Base-by-base conservation (phyloP, 2,888 invertebrate species). In the Drosophila heteroneura region DNA sequence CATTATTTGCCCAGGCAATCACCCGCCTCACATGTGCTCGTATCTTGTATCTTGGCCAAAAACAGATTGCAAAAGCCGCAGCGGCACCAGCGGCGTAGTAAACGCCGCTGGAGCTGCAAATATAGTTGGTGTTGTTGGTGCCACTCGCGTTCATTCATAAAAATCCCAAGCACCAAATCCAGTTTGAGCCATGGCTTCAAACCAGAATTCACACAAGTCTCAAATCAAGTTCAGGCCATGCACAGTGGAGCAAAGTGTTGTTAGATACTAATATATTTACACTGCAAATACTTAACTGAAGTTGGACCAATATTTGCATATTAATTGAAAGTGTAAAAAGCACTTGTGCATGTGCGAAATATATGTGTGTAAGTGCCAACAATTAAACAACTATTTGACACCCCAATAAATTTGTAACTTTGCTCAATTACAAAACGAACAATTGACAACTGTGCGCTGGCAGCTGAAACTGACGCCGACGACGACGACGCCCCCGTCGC, bases 141-240 rank as follows among this genome's bases (percentile, higher is more conserved):
- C 71, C 79, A 78, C 71, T 88, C 81, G 75, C 74, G 77, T 90
- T 91, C 89, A 90, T 90, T 90, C 89, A 90, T 91, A 90, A 90
- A 89, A 90, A 88, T 91, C 91, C 76, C 86, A 83, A 86, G 89
- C 83, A 77, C 85, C 74, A 89, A 90, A 90, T 90, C 90, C 91
- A 91, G 89, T 90, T 90, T 85, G 71, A 76, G 88, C 75, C 88
- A 74, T 67, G 81, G 64, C 70, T 76, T 78, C 66, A 88, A 85
- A 88, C 90, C 81, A 85, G 85, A 85, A 85, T 85, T 88, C 90
- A 89, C 83, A 85, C 82, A 80, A 70, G 69, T 68, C 64, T 76
- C 71, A 53, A 75, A 82, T 82, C 80, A 79, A 82, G 82, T 80
- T 80, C 79, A 82, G 78, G 51, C 64, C 56, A 22, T 28, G 72